Percentiles rank a stretch among this genome's conserved stretches.
phyloP scores from a whole-genome alignment of 2,113 vertebrate genomes.

The Orientallactaga bullata region DNA sequence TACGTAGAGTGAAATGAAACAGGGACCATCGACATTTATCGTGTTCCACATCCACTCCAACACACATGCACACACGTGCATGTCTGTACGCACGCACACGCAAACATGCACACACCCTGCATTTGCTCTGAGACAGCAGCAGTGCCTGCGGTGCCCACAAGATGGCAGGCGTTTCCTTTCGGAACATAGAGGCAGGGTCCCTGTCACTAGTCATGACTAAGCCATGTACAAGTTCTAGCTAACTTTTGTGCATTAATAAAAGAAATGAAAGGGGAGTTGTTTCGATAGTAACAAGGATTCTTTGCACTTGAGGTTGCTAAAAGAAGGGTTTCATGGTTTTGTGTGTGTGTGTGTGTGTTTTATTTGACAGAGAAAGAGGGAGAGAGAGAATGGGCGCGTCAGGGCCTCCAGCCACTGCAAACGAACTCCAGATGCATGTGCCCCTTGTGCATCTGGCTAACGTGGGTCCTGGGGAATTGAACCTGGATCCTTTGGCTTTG shows the following conservation, averaged over 20 bases:
- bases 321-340: neutral
- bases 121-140: rapidly evolving
- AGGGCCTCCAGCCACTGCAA: no score
- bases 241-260: rapidly evolving
- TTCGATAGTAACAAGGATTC: rapidly evolving
- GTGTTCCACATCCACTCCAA: neutral
- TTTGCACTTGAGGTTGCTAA: neutral
- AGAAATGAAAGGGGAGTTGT: neutral
- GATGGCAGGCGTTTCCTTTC: conserved; percentile 63
- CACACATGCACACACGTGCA: no score
- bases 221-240: neutral
- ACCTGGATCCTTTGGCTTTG: no score
- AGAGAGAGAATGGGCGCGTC: no score
- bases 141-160: conserved; percentile 38
- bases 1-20: rapidly evolving
- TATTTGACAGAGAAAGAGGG: no score
- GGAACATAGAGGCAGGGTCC: rapidly evolving
- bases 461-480: no score
- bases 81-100: no score
- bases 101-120: no score
- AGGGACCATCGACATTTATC: rapidly evolving
- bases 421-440: no score
- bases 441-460: no score
- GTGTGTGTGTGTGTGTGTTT: no score
- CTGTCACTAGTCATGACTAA: rapidly evolving